Evolutionary conservation across 2,888 invertebrate genomes (phyloP).

Genomic region (Leptinotarsa tumamoca): DNA sequence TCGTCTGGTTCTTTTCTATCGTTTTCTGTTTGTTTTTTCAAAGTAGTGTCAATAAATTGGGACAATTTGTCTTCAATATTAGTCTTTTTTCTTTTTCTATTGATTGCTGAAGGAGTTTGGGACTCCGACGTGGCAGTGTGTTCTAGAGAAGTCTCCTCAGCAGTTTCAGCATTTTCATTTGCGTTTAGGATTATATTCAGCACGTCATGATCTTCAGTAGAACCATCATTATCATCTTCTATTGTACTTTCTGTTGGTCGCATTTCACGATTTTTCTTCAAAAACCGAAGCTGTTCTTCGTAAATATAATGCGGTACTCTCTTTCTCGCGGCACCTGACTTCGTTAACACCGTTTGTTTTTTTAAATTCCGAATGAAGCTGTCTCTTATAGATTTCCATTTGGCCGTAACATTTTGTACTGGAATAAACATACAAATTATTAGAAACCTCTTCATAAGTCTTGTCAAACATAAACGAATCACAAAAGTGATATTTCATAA

Average conservation of each 20-base stretch:
- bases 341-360: not conserved
- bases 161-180: constrained; percentile 22
- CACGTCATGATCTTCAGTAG: constrained; percentile 20
- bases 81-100: constrained; percentile 18
- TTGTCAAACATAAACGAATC: constrained; percentile 17
- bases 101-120: constrained; percentile 19
- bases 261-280: constrained; percentile 22
- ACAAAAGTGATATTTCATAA: constrained; percentile 14
- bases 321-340: constrained; percentile 27
- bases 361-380: constrained; percentile 22
- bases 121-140: constrained; percentile 22
- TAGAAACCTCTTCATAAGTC: constrained; percentile 3
- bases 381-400: constrained; percentile 24
- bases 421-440: constrained; percentile 20
- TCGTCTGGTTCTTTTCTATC: constrained; percentile 22
- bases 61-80: not conserved
- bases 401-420: constrained; percentile 22
- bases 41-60: constrained; percentile 21
- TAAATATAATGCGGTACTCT: constrained; percentile 23
- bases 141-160: constrained; percentile 17
- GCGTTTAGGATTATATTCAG: constrained; percentile 15
- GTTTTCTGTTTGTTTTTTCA: constrained; percentile 21
- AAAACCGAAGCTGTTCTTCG: constrained; percentile 25
- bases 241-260: constrained; percentile 14
- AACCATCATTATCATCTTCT: constrained; percentile 23